Conservation (phyloP, 2,113 vertebrate species). For the Plestiodon gilberti region DNA sequence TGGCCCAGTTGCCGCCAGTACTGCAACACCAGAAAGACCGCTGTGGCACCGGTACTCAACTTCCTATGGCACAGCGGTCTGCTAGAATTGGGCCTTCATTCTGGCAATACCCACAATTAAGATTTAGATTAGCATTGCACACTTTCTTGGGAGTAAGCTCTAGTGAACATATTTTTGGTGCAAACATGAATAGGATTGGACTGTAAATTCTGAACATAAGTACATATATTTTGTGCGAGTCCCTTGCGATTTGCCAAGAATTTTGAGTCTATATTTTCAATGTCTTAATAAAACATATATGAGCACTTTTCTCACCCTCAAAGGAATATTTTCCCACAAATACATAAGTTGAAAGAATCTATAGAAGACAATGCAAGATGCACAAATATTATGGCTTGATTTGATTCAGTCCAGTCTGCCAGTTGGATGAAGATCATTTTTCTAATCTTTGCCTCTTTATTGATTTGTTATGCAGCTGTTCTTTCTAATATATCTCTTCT, state of each 20-base stretch:
- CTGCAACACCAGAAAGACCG: no score
- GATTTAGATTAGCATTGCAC: neutral
- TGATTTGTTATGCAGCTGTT: neutral
- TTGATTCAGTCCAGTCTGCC: conserved; percentile 3
- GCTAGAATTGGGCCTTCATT: no score
- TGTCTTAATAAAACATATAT: neutral
- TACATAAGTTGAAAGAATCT: neutral
- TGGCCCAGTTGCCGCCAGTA: no score
- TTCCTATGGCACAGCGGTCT: no score
- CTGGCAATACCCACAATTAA: no score
- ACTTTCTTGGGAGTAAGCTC: neutral
- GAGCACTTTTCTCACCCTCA: neutral
- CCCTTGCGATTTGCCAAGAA: neutral
- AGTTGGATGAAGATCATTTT: conserved; percentile 23
- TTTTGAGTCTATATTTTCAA: neutral
- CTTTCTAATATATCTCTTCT: neutral
- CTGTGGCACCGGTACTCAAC: no score
- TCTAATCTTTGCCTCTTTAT: conserved; percentile 9
- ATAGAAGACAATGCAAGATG: neutral
- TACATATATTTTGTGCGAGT: neutral
- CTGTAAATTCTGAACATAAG: neutral
- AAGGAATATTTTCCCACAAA: neutral
- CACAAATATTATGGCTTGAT: neutral
- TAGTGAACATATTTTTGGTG: neutral
- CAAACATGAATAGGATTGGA: neutral